A percentile compares a stretch with the other conserved stretches of the same genome.
Evolutionary conservation across 2,797 vertebrate genomes (phyloP).

Genomic region (Pseudochirops corinnae): DNA sequence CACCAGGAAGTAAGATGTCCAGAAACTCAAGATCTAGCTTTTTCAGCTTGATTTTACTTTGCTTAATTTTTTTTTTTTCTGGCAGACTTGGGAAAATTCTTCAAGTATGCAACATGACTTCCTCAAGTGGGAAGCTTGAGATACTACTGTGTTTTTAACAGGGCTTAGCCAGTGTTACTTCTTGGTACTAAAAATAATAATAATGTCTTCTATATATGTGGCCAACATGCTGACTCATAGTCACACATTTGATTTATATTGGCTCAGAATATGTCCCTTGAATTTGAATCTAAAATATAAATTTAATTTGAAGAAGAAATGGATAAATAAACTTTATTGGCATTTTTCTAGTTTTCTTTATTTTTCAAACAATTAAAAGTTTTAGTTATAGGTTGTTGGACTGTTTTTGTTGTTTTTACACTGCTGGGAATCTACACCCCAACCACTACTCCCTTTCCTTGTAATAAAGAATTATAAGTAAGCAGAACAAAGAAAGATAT

Average conservation of each 20-base stretch:
- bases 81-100: constrained; percentile 64
- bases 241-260: background rate
- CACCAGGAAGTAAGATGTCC: constrained; percentile 73
- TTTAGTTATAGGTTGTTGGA: background rate
- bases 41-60: constrained; percentile 56
- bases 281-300: constrained; percentile 35
- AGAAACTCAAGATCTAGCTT: constrained; percentile 69
- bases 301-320: constrained; percentile 48
- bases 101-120: constrained; percentile 50
- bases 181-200: background rate
- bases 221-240: constrained; percentile 31
- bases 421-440: background rate
- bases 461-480: background rate
- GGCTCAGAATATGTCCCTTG: constrained; percentile 43
- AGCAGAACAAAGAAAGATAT: background rate
- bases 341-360: constrained; percentile 17
- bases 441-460: background rate
- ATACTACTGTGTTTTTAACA: constrained; percentile 15
- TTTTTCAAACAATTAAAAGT: background rate
- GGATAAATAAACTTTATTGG: constrained; percentile 58
- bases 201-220: constrained; percentile 56
- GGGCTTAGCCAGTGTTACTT: background rate
- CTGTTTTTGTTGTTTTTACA: background rate
- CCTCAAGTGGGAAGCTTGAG: constrained; percentile 36
- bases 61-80: constrained; percentile 35